Evolutionary conservation across 1,140 invertebrate genomes (phyloP), one percentile per base, ranked within the genome.

Genomic region (Sitobion miscanthi): DNA sequence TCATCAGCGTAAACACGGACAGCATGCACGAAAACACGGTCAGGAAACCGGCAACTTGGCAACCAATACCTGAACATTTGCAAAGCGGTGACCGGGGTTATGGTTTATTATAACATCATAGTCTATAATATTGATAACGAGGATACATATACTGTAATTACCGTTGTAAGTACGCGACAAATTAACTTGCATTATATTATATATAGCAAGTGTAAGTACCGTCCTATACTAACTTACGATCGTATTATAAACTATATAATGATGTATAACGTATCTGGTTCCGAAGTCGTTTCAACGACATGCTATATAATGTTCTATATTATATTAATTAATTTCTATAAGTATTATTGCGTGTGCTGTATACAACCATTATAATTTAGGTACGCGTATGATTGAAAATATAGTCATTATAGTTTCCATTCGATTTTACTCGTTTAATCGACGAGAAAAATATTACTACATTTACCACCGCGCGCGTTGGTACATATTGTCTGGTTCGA

Each of bases 1-100:
- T 95, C 1, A 96, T 96, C 93, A 97, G 95, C 8, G 97, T 97
- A 95, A 96, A 96, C n/a, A 97, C 96, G 7, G 96, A 97, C 52
- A 97, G 95, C 94, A 97, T 96, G 52, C 96, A 96, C 3, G 96
- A 96, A 94, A 97, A 97, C 21, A 97, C 96, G 0, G 96, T 96
- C 35, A 97, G 94, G 94, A 97, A 97, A 6, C 97, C 97, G 14
- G 97, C 96, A 8, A 96, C 95, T 94, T 96, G 95, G 94, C 97
- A 97, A 5, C 96, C 96, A 69, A 89, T 42, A 42, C 95, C 95
- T 95, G 94, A 14, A 14, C 4, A 14, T 30, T 69, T 30, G 25
- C 11, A 69, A 69, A 14, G 3, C 30, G 14, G 57, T 11, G 25
- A 30, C 25, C 57, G 0, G 57, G 8, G 62, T 69, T 69, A n/a